Base-by-base conservation (phyloP, 2,113 vertebrate species). In the Xiphorhynchus elegans region DNA sequence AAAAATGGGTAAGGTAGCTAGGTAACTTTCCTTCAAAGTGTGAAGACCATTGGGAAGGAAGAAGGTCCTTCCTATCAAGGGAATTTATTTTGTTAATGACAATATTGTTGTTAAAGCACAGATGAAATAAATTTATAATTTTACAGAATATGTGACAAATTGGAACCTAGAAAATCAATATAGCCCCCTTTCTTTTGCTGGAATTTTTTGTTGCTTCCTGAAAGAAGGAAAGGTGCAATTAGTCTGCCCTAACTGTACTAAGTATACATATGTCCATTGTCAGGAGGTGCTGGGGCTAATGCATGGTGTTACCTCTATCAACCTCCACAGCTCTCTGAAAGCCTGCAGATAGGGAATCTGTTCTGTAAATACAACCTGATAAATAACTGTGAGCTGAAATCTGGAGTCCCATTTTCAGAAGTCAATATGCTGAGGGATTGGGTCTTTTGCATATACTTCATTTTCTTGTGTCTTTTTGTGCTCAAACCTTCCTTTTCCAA, bases 361-460 rank as follows among this genome's bases (percentile, higher is more conserved):
- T 53, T 95, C 42, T 26, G 4, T 49, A 77, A 78, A 28, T 77
- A 52, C 3, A 2, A 52, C 31, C 31, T 60, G 68, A 29, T 46
- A 69, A 73, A 56, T 62, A 80, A 55, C 1, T 1, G 6, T 47
- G 24, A 76, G 40, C 46, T 26, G 23, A 40, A 86, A 53, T 58
- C n/a, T 77, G 46, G 37, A 88, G 37, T 86, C 15, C 21, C 2
- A 0, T 62, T 80, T 73, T 46, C 15, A 10, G 37, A n/a, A 40
- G 25, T 2, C 5, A 73, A 29, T 9, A 2, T 37, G 7, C 39
- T 37, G 40, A 50, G 28, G 42, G 13, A 2, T n/a, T 3, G 1
- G 26, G 28, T 23, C 19, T 90, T 69, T 86, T 49, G 20, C 4
- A 1, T 24, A 21, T 64, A 8, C 52, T 68, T 79, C 2, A 5